Evolutionary conservation across 2,797 vertebrate genomes (phyloP), one percentile per base, ranked within the genome.

Genomic region (Odontamblyopus lacepedii): DNA sequence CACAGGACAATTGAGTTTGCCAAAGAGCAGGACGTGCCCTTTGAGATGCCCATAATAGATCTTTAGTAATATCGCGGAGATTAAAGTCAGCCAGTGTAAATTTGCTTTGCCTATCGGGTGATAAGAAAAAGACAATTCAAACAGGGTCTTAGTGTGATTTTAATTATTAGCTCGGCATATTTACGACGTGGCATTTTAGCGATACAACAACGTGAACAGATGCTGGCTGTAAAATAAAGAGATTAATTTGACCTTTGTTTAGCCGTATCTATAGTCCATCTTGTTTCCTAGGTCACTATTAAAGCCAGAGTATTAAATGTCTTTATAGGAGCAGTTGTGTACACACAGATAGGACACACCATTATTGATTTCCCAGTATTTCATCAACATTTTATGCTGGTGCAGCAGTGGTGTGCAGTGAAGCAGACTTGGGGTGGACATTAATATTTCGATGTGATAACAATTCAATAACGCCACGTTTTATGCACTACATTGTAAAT

Each of bases 1-100:
- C 62, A 63, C 62, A 6, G 35, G 35, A 11, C 35, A 13, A 23
- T 44, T 23, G 9, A 13, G 62, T 26, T 41, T 26, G 62, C 62
- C n/a, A 63, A 63, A 41, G 62, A 63, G n/a, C 62, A 63, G 35
- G 11, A 23, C 26, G 19, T 63, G 38, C 62, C 62, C 62, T 63
- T 63, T 63, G 15, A 12, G 62, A 41, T 44, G n/a, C 35, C n/a
- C n/a, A 44, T 63, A 41, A 63, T 63, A 12, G 62, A n/a, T n/a
- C 41, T 60, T 41, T 63, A n/a, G n/a, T 44, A 63, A 63, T 63
- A 15, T 41, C 38, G 1, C 62, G 3, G 12, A 44, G 18, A 63
- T 35, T 41, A 41, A n/a, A 38, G 12, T 63, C 38, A n/a, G 63
- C 26, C 44, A 50, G 26, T 18, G 41, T 6, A 66, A 66, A 66